Evolutionary conservation across 2,888 invertebrate genomes (phyloP).

Genomic region (Campopleginae sp.): DNA sequence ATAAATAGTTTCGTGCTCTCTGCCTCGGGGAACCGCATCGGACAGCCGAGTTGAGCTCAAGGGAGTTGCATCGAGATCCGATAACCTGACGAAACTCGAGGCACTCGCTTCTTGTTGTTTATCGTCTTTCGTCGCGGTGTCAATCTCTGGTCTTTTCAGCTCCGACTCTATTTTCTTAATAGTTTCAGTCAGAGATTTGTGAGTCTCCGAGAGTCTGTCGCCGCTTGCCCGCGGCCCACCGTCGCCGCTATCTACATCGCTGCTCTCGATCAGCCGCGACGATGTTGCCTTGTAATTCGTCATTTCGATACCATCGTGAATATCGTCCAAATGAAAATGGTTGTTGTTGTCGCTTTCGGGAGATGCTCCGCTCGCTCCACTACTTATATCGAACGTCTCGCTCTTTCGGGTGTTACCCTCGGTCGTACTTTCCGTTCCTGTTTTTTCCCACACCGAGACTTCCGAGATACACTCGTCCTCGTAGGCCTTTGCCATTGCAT

Average conservation of each 20-base stretch:
- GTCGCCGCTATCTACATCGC: background rate
- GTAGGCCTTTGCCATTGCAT: constrained; percentile 57
- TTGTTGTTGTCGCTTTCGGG: constrained; percentile 73
- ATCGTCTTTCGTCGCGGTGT: background rate
- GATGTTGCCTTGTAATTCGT: constrained; percentile 66
- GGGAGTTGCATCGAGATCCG: constrained; percentile 90
- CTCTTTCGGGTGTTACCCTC: constrained; percentile 78
- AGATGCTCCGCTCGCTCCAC: constrained; percentile 78
- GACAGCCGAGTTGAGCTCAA: constrained; percentile 84
- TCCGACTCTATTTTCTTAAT: constrained; percentile 81
- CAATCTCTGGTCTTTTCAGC: constrained; percentile 75
- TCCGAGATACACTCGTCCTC: constrained; percentile 79
- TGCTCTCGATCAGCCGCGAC: constrained; percentile 35
- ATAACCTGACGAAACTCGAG: constrained; percentile 89
- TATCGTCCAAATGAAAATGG: background rate
- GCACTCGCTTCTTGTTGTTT: constrained; percentile 66
- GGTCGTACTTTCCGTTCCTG: constrained; percentile 77
- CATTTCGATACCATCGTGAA: constrained; percentile 67
- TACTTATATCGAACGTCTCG: constrained; percentile 82
- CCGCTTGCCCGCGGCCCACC: background rate
- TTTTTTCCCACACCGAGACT: constrained; percentile 80
- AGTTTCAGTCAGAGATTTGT: constrained; percentile 79
- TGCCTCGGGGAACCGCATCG: constrained; percentile 68
- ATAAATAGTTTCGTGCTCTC: constrained; percentile 81
- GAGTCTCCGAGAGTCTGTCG: constrained; percentile 75